Evolutionary conservation across 2,888 invertebrate species (phyloP).

Genomic region (Chrysina gloriosa): DNA sequence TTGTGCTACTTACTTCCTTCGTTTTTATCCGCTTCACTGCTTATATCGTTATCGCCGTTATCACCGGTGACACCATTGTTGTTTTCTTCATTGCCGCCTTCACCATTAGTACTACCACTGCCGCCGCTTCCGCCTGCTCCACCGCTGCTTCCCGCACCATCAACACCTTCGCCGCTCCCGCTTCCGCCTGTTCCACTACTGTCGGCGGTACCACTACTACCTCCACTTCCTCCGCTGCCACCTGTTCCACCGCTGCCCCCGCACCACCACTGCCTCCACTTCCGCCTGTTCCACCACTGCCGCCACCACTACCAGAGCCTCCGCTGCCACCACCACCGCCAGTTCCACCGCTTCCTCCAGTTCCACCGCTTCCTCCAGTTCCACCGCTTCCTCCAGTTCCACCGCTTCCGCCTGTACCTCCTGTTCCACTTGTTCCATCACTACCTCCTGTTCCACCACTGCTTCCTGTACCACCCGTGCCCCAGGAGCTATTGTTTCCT

Average conservation of each 20-base stretch:
- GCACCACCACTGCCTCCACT: neutral
- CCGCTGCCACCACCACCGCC: slow-evolving; percentile 41
- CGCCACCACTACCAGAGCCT: slow-evolving; percentile 42
- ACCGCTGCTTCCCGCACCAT: too few relatives aligned
- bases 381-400: slow-evolving; percentile 2
- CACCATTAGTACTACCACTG: too few relatives aligned
- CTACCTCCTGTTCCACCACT: slow-evolving; percentile 29
- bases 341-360: neutral
- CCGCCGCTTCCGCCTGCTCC: too few relatives aligned
- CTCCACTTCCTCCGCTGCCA: slow-evolving; percentile 9
- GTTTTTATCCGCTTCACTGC: too few relatives aligned
- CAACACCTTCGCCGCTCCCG: too few relatives aligned
- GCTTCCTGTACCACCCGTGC: slow-evolving; percentile 43
- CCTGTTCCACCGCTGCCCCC: slow-evolving; percentile 26
- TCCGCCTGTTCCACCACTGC: slow-evolving; percentile 42
- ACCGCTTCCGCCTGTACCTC: slow-evolving; percentile 2
- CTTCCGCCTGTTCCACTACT: slow-evolving; percentile 16
- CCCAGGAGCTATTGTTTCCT: slow-evolving; percentile 48
- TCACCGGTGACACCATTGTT: too few relatives aligned
- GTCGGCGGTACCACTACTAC: slow-evolving; percentile 10
- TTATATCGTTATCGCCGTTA: too few relatives aligned
- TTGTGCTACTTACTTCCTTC: too few relatives aligned
- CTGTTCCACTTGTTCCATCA: neutral
- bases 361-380: neutral
- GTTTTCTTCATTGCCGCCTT: too few relatives aligned